phyloP scores from a whole-genome alignment of 1,140 invertebrate genomes.

The Drosophila seguyi region DNA sequence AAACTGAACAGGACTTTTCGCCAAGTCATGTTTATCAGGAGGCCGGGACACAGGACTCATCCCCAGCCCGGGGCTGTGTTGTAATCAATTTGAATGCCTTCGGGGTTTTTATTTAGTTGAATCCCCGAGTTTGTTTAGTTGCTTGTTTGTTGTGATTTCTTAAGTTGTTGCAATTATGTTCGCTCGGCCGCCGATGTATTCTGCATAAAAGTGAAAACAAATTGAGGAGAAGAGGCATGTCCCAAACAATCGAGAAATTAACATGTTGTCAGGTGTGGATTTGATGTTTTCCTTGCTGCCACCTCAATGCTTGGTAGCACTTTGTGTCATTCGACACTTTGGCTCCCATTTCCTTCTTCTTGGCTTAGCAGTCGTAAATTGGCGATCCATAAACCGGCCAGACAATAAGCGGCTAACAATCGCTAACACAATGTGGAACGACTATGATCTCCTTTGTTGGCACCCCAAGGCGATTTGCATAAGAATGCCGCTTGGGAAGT shows the following conservation, averaged over 20 bases:
- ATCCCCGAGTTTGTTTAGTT: slow-evolving; percentile 58
- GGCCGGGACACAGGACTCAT: slow-evolving; percentile 51
- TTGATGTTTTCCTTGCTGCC: slow-evolving; percentile 44
- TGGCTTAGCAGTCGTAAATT: slow-evolving; percentile 59
- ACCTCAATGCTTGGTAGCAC: slow-evolving; percentile 57
- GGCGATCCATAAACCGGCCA: slow-evolving; percentile 52
- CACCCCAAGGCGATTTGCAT: slow-evolving; percentile 59
- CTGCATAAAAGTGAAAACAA: slow-evolving; percentile 57
- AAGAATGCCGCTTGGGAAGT: slow-evolving; percentile 67
- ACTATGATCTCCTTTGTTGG: slow-evolving; percentile 42
- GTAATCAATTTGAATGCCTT: slow-evolving; percentile 80
- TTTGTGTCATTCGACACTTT: slow-evolving; percentile 43
- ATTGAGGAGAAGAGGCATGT: slow-evolving; percentile 13
- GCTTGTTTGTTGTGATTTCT: slow-evolving; percentile 77
- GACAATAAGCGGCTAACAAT: slow-evolving; percentile 74
- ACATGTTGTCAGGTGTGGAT: slow-evolving; percentile 46
- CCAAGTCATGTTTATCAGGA: slow-evolving; percentile 79
- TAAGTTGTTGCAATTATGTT: slow-evolving; percentile 82
- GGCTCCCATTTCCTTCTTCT: slow-evolving; percentile 33
- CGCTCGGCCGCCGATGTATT: slow-evolving; percentile 26
- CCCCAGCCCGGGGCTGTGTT: slow-evolving; percentile 19
- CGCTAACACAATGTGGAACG: slow-evolving; percentile 65
- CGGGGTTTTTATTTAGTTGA: slow-evolving; percentile 45
- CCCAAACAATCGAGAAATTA: slow-evolving; percentile 48
- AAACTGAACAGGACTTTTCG: slow-evolving; percentile 54